Evolutionary conservation across 2,797 vertebrate genomes (phyloP), one percentile per base, ranked within the genome.

Genomic region (Pelochelys cantorii): DNA sequence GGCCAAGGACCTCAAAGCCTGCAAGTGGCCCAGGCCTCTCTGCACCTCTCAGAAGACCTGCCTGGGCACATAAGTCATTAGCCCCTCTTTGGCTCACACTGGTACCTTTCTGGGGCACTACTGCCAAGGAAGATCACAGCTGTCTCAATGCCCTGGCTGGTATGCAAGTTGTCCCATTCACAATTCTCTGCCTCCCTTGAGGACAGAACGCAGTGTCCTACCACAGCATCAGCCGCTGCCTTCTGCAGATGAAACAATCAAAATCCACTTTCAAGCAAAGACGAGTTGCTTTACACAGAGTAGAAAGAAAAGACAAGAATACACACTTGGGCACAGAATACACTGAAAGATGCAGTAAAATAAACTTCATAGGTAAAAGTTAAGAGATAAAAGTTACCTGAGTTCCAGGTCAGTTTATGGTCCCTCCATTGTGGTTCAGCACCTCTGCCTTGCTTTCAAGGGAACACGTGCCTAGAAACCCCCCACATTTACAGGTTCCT

Each of bases 181-280:
- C 37, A 42, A 25, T 77, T 52, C 11, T 25, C 74, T 52, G 13
- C 7, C 17, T 52, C 55, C 57, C 29, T 59, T 1, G 0, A 0
- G 20, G 27, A 65, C 31, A 52, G 2, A 90, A 13, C 0, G 0
- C 0, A 2, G 17, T 57, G 4, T 15, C 56, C 2, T 25, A 55
- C 22, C 23, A 78, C 52, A 86, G 18, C 48, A 48, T 0, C 7
- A 77, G 65, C 1, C 0, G 90, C 65, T 5, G 0, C 11, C 59
- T 56, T 86, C 79, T 11, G 53, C 1, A 1, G 74, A 10, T 52
- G 85, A 86, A 85, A 52, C 85, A 86, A 89, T 82, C 83, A 91
- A 88, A 68, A 3, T 31, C 10, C 52, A 8, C 1, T 0, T 23
- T 77, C 93, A 85, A 93, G 54, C 34, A 29, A 48, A 81, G 74